Conservation (phyloP, 2,797 vertebrate genomes). For the Anguilla obscura region DNA sequence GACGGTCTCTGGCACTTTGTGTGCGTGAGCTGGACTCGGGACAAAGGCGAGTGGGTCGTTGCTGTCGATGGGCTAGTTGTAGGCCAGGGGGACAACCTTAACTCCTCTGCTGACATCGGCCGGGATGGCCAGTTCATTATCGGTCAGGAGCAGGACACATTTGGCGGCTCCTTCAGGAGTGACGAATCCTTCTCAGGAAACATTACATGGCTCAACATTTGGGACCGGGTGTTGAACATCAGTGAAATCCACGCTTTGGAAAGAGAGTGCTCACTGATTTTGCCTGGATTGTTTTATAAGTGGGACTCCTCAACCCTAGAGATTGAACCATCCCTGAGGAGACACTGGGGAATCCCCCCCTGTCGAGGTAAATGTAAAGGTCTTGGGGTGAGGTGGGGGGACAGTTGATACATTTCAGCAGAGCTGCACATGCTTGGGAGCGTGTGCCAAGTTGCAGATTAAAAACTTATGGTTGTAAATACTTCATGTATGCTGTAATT, state of each 20-base stretch:
- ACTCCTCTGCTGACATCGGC: conserved; percentile 53
- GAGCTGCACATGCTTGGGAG: conserved; percentile 25
- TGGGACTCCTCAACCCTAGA: conserved; percentile 63
- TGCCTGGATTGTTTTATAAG: conserved; percentile 69
- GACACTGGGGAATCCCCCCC: conserved; percentile 50
- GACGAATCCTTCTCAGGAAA: conserved; percentile 71
- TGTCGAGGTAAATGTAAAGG: conserved; percentile 68
- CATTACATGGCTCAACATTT: conserved; percentile 74
- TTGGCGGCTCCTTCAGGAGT: conserved; percentile 60
- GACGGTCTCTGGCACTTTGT: conserved; percentile 70
- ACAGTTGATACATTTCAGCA: conserved; percentile 13
- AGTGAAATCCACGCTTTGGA: conserved; percentile 68
- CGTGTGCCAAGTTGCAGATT: conserved; percentile 56
- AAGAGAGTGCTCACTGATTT: conserved; percentile 65
- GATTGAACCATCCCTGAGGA: conserved; percentile 61
- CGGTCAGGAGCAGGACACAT: conserved; percentile 67
- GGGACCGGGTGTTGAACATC: conserved; percentile 66
- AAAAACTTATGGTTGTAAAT: conserved; percentile 68
- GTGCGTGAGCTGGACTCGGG: conserved; percentile 67
- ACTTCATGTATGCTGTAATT: conserved; percentile 68
- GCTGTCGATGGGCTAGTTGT: conserved; percentile 53
- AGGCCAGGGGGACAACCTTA: conserved; percentile 49
- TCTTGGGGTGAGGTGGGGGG: neutral
- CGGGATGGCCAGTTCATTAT: conserved; percentile 66
- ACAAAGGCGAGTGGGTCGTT: conserved; percentile 64